Conservation (phyloP, 2,888 invertebrate genomes). For the Hanleya hanleyi region DNA sequence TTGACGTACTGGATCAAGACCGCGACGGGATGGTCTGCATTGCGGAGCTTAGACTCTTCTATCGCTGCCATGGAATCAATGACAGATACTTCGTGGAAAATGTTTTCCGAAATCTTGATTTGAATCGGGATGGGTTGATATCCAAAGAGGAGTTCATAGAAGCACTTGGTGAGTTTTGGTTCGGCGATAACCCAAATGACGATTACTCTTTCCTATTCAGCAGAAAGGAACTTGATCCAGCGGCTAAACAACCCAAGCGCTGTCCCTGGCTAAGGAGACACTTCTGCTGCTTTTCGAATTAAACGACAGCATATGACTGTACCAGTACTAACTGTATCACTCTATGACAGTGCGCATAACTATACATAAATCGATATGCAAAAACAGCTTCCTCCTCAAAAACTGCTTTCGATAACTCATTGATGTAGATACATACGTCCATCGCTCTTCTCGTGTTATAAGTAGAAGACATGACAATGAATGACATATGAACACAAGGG, state of each 20-base stretch:
- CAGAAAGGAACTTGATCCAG: not conserved
- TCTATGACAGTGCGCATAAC: no score
- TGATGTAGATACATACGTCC: no score
- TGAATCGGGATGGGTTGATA: not conserved
- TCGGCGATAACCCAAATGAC: not conserved
- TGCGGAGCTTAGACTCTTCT: not conserved
- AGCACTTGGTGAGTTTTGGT: not conserved
- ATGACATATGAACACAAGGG: no score
- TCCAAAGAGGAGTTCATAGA: not conserved
- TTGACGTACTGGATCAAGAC: not conserved
- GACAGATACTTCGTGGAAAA: not conserved
- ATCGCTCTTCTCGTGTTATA: no score
- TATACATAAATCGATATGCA: no score
- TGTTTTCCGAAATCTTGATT: not conserved
- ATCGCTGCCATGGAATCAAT: conserved; percentile 1
- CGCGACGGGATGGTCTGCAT: not conserved
- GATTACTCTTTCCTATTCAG: not conserved
- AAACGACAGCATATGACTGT: no score
- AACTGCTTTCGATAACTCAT: no score
- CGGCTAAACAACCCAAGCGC: not conserved
- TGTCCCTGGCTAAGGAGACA: not conserved
- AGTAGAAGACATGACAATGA: no score
- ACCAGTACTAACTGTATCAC: no score
- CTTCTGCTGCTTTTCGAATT: conserved; percentile 3
- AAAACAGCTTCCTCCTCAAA: no score